Conservation (phyloP, 2,888 invertebrate genomes). For the Latrodectus hesperus region DNA sequence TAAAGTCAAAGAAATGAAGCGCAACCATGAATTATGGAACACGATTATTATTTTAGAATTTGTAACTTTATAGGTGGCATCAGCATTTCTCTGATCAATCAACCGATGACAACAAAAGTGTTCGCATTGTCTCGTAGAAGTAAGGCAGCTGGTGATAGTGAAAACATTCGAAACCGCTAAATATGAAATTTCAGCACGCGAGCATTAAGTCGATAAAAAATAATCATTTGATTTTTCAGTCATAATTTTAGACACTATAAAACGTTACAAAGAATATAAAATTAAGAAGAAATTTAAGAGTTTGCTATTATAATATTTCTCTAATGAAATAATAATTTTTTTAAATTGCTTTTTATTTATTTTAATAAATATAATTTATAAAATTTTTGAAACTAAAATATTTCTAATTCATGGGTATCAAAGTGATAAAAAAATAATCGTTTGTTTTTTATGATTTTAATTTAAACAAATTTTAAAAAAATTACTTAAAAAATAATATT, state of each 20-base stretch:
- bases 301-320: no score
- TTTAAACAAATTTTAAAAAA: no score
- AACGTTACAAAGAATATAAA: not conserved
- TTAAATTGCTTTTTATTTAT: no score
- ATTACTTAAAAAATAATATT: no score
- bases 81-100: not conserved
- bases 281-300: no score
- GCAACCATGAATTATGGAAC: conserved; percentile 1
- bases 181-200: not conserved
- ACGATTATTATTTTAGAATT: not conserved
- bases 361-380: no score
- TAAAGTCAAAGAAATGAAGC: not conserved
- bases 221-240: not conserved
- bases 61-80: not conserved
- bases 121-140: not conserved
- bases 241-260: not conserved
- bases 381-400: no score
- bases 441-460: no score
- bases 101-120: not conserved
- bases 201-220: not conserved
- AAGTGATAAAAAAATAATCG: no score
- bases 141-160: not conserved
- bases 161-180: not conserved
- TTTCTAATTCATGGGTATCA: no score
- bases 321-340: no score